Evolutionary conservation across 2,888 invertebrate species (phyloP).

Genomic region (Malacosoma neustria): DNA sequence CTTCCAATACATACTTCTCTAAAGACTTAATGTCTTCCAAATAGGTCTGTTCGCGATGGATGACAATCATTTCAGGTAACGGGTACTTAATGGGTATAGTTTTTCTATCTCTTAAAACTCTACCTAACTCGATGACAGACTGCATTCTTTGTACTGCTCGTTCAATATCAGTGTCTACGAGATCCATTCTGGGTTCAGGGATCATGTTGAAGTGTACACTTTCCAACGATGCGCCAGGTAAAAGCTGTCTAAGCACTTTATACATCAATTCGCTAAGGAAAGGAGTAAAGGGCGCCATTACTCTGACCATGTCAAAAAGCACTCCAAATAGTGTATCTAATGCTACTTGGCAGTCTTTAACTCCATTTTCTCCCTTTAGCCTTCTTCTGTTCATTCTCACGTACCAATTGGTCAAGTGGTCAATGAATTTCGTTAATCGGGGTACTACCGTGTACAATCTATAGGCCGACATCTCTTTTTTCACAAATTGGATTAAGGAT

Average conservation of each 20-base stretch:
- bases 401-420: constrained; percentile 99
- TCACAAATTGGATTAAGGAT: constrained; percentile 90
- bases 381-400: constrained; percentile 96
- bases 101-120: constrained; percentile 93
- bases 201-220: constrained; percentile 96
- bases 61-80: constrained; percentile 94
- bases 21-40: constrained; percentile 86
- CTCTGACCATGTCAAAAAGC: constrained; percentile 88
- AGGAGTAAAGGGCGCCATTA: constrained; percentile 99
- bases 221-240: constrained; percentile 70
- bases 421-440: constrained; percentile 94
- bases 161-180: constrained; percentile 92
- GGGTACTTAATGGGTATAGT: constrained; percentile 98
- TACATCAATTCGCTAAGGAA: constrained; percentile 97
- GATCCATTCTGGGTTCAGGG: constrained; percentile 79
- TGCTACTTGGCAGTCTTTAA: constrained; percentile 87
- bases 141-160: constrained; percentile 95
- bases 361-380: constrained; percentile 92
- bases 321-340: constrained; percentile 92
- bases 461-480: constrained; percentile 95
- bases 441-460: constrained; percentile 97
- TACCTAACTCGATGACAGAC: constrained; percentile 93
- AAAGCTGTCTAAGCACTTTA: constrained; percentile 84
- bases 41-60: constrained; percentile 87
- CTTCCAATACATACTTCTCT: constrained; percentile 90